Percentiles rank a stretch among this genome's conserved stretches.
Conservation (phyloP, 2,113 vertebrate genomes). For the Anarhynchus alexandrinus region DNA sequence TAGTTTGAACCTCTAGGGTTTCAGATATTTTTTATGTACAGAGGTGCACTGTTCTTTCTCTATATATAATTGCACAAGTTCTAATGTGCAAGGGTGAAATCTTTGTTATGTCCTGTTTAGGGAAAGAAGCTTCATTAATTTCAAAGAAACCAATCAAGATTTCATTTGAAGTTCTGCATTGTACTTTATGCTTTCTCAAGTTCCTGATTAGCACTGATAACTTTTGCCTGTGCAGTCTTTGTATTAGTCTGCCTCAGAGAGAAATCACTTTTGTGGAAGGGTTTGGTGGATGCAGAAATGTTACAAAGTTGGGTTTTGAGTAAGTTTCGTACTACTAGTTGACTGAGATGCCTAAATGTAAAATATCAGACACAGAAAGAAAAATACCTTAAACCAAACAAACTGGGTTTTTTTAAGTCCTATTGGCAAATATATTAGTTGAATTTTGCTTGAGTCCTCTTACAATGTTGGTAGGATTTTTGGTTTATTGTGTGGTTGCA, state of each 20-base stretch:
- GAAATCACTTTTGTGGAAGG: neutral
- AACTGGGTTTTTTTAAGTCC: neutral
- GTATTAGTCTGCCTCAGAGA: neutral
- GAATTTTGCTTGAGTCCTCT: neutral
- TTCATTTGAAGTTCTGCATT: neutral
- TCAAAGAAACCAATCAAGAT: neutral
- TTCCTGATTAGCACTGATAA: neutral
- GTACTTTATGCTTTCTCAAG: neutral
- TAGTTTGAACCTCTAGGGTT: neutral
- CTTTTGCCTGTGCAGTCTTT: rapidly evolving
- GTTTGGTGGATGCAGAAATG: neutral
- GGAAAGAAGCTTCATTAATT: neutral
- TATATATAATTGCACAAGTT: neutral
- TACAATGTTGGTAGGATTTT: neutral
- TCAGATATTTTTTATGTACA: neutral
- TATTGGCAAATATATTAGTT: neutral
- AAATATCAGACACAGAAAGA: neutral
- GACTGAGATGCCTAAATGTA: neutral
- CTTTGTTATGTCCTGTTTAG: neutral
- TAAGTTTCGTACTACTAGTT: neutral
- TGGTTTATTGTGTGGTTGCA: neutral
- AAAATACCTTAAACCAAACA: neutral
- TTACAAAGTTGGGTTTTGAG: neutral
- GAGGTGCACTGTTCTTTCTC: neutral
- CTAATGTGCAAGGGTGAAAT: neutral